phyloP scores from a whole-genome alignment of 23 tunicate species.

The Diplosoma virens region DNA sequence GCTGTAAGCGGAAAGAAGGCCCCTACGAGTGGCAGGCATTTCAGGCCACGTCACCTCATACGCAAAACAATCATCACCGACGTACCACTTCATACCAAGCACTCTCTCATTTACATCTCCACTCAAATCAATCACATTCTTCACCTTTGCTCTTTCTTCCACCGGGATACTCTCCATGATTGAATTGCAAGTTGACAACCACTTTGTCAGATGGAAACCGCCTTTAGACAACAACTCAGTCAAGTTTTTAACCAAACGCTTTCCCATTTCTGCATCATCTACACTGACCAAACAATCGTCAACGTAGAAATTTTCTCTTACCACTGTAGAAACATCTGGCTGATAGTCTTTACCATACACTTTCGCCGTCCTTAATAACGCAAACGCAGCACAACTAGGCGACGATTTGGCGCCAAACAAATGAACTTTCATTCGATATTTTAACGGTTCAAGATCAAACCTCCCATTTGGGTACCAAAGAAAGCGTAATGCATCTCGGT shows the following conservation, averaged over 20 bases:
- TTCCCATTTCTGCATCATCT: neutral
- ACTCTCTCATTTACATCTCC: neutral
- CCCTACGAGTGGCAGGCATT: slow-evolving; percentile 31
- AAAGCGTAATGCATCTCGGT: slow-evolving; percentile 19
- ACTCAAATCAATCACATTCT: neutral
- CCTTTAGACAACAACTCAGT: neutral
- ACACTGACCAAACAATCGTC: slow-evolving; percentile 19
- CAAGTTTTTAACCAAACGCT: neutral
- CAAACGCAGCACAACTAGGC: slow-evolving; percentile 22
- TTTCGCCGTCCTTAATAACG: neutral
- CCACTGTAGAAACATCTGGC: neutral
- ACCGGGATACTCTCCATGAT: neutral
- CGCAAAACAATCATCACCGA: neutral
- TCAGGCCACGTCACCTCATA: neutral
- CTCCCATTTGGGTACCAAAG: slow-evolving; percentile 33
- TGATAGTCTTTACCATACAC: neutral
- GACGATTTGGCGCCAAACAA: slow-evolving; percentile 40
- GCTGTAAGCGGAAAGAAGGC: slow-evolving; percentile 6
- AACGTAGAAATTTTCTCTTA: slow-evolving; percentile 27
- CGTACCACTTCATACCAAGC: slow-evolving; percentile 11
- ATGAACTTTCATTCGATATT: slow-evolving; percentile 22
- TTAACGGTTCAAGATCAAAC: neutral
- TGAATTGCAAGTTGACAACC: neutral
- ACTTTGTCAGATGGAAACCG: slow-evolving; percentile 31
- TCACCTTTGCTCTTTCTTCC: slow-evolving; percentile 36